phyloP scores from a whole-genome alignment of 2,888 invertebrate genomes.

The Biston stratarius region DNA sequence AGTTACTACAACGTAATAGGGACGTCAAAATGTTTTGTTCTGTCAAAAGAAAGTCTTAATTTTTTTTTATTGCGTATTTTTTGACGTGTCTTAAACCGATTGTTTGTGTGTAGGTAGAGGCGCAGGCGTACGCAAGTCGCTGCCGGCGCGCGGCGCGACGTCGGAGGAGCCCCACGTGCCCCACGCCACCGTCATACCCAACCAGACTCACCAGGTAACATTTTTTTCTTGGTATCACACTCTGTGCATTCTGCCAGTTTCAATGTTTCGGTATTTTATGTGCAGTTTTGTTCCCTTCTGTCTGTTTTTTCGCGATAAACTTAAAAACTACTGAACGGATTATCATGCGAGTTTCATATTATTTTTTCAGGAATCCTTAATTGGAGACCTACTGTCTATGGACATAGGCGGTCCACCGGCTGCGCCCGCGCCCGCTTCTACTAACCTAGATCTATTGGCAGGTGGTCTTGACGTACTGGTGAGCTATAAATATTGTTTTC shows the following conservation, averaged over 20 bases:
- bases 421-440: conserved; percentile 86
- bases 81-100: not conserved
- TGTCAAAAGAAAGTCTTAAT: not conserved
- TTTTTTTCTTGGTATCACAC: not conserved
- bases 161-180: conserved; percentile 58
- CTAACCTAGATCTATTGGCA: conserved; percentile 94
- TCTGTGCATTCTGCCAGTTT: too few relatives aligned
- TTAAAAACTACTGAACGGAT: too few relatives aligned
- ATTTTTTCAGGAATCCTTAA: conserved; percentile 93
- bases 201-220: conserved; percentile 69
- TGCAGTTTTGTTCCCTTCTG: too few relatives aligned
- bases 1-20: not conserved
- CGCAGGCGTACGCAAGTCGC: conserved; percentile 92
- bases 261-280: too few relatives aligned
- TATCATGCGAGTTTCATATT: too few relatives aligned
- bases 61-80: not conserved
- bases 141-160: conserved; percentile 89
- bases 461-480: conserved; percentile 96
- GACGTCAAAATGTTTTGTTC: not conserved
- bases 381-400: conserved; percentile 98
- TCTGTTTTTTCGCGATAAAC: too few relatives aligned
- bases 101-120: conserved; percentile 77
- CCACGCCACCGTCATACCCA: conserved; percentile 89
- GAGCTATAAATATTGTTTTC: conserved; percentile 53
- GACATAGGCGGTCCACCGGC: conserved; percentile 93